A percentile compares a stretch with the other conserved stretches of the same genome.
Evolutionary conservation across 2,113 vertebrate genomes (phyloP).

Genomic region (Cervus canadensis): DNA sequence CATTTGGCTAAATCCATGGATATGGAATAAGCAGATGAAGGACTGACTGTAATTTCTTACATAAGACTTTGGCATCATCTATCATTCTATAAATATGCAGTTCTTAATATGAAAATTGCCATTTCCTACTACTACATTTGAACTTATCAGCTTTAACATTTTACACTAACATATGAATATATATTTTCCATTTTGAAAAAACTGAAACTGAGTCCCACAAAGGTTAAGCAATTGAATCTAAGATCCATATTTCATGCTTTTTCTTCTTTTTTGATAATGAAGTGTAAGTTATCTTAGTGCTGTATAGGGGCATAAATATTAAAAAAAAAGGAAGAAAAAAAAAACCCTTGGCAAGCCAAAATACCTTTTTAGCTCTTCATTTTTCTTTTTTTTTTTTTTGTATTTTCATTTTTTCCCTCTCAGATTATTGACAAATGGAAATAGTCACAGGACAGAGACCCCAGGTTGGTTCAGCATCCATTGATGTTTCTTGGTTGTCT

Average conservation of each 20-base stretch:
- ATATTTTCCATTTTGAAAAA: neutral
- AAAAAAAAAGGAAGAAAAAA: neutral
- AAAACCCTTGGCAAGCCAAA: neutral
- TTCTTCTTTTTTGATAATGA: neutral
- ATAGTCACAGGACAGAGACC: neutral
- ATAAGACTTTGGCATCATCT: neutral
- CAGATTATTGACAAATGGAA: neutral
- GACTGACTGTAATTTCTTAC: neutral
- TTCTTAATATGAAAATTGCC: neutral
- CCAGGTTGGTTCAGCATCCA: neutral
- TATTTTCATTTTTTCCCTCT: neutral
- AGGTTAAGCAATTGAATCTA: neutral
- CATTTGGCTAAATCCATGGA: neutral
- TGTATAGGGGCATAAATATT: neutral
- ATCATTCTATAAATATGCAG: neutral
- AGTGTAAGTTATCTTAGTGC: neutral
- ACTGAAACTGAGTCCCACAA: neutral
- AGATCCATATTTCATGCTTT: neutral
- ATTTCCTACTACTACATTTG: neutral
- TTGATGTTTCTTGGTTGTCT: neutral
- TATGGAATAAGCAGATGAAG: neutral
- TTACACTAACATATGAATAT: neutral
- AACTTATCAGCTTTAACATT: conserved; percentile 8
- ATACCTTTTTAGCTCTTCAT: neutral
- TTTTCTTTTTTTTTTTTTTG: neutral